Evolutionary conservation across 2,888 invertebrate genomes (phyloP), one percentile per base, ranked within the genome.

Genomic region (Anarsia innoxiella): DNA sequence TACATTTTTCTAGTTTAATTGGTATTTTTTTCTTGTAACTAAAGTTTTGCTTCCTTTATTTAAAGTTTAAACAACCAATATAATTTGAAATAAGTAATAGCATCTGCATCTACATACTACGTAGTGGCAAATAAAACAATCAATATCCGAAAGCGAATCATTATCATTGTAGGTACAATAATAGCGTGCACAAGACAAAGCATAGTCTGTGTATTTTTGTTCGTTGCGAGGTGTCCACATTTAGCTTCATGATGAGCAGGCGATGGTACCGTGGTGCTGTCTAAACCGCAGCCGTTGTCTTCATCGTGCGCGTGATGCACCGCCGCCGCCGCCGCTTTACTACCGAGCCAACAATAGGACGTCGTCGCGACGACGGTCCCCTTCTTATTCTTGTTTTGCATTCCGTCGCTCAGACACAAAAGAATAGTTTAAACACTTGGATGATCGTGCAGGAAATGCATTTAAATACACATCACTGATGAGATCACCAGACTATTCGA

Each of bases 201-300:
- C 51, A 63, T 64, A 71, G 59, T 71, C 72, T 75, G 67, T 63
- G 66, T 75, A 71, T 75, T 74, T 78, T 59, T 72, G 74, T 66
- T 53, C 66, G 65, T 61, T 66, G 52, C 62, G 62, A 54, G 57
- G 62, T 51, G 64, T 70, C 73, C 71, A 59, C 65, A 68, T 80
- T 74, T 82, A 82, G 79, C 63, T 58, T 77, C 73, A 79, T 79
- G 72, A 69, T 70, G 77, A 79, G 77, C 63, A 59, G 62, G 51
- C 54, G 48, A 51, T 53, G n/a, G 53, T 47, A 41, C 42, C 44
- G 41, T 49, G 62, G 56, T 74, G 71, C 72, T 56, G 50, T 64
- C 72, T 63, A 69, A 56, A 55, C 53, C 52, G 56, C 56, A 52
- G n/a, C n/a, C n/a, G n/a, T n/a, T n/a, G n/a, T n/a, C n/a, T n/a